A percentile compares a stretch with the other conserved stretches of the same genome.
Evolutionary conservation across 1,140 invertebrate species (phyloP).

Genomic region (Listronotus bonariensis): DNA sequence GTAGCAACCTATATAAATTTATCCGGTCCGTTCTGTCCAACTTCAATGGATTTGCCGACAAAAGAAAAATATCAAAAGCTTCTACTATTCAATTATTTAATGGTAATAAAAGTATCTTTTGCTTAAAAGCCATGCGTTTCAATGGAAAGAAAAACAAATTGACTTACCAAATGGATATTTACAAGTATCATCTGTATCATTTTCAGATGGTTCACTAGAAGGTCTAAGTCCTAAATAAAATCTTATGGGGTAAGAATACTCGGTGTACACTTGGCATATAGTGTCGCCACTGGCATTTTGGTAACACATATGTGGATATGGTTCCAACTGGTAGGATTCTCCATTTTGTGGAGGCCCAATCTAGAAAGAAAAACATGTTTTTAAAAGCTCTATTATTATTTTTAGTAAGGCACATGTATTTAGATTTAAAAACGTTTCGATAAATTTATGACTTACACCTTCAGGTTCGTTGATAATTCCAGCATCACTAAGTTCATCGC

Average conservation of each 20-base stretch:
- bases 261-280: constrained; percentile 67
- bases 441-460: constrained; percentile 16
- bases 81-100: no score
- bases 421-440: no score
- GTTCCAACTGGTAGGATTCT: constrained; percentile 28
- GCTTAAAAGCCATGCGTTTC: no score
- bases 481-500: constrained; percentile 41
- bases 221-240: constrained; percentile 61
- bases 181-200: constrained; percentile 54
- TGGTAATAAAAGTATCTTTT: no score
- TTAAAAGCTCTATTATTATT: not conserved
- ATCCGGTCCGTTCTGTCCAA: no score
- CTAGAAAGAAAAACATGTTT: constrained; percentile 8
- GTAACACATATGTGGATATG: constrained; percentile 67
- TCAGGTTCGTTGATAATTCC: constrained; percentile 29
- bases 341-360: constrained; percentile 11
- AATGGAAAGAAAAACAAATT: no score
- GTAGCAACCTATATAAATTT: no score
- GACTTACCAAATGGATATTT: constrained; percentile 51
- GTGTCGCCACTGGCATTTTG: constrained; percentile 57
- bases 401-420: no score
- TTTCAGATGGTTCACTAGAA: constrained; percentile 51
- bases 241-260: constrained; percentile 59
- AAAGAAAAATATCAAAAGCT: no score
- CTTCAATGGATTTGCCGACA: no score